phyloP scores from a whole-genome alignment of 64 coral and sea anemone species.

The Montipora efflorescens region DNA sequence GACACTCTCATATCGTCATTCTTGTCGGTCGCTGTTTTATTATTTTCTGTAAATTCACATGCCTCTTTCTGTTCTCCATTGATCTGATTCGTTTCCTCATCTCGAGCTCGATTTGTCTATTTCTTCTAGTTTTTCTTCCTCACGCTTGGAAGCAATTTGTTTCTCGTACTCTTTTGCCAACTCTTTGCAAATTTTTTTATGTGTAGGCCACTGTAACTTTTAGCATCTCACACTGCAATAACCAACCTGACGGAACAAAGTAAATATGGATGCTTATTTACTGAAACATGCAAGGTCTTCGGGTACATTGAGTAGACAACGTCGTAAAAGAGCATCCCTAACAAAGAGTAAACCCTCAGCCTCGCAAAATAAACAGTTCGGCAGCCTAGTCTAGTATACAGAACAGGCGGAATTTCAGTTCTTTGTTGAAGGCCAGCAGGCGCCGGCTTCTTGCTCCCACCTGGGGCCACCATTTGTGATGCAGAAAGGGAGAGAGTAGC shows the following conservation, averaged over 20 bases:
- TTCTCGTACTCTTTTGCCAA: conserved; percentile 65
- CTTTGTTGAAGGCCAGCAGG: too few species aligned
- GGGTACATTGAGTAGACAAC: too few species aligned
- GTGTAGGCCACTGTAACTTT: conserved; percentile 93
- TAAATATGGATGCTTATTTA: background rate
- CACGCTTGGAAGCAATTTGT: background rate
- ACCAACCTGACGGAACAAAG: conserved; percentile 58
- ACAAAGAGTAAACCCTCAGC: too few species aligned
- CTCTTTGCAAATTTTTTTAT: conserved; percentile 91
- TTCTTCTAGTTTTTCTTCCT: too few species aligned
- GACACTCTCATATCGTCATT: background rate
- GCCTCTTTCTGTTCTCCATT: conserved; percentile 9
- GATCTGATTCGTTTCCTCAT: conserved; percentile 32
- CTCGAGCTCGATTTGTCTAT: background rate
- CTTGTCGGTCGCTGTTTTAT: background rate
- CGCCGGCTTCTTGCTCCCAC: too few species aligned
- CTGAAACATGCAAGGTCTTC: background rate
- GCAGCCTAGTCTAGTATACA: too few species aligned
- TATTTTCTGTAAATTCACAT: background rate
- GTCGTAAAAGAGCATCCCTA: too few species aligned
- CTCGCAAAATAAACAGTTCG: too few species aligned
- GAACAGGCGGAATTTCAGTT: too few species aligned
- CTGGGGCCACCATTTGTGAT: too few species aligned
- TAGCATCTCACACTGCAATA: conserved; percentile 93
- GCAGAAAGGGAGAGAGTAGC: too few species aligned